Percentiles rank a stretch among this genome's conserved stretches.
phyloP scores from a whole-genome alignment of 2,797 vertebrate genomes.

The Perodicticus potto region DNA sequence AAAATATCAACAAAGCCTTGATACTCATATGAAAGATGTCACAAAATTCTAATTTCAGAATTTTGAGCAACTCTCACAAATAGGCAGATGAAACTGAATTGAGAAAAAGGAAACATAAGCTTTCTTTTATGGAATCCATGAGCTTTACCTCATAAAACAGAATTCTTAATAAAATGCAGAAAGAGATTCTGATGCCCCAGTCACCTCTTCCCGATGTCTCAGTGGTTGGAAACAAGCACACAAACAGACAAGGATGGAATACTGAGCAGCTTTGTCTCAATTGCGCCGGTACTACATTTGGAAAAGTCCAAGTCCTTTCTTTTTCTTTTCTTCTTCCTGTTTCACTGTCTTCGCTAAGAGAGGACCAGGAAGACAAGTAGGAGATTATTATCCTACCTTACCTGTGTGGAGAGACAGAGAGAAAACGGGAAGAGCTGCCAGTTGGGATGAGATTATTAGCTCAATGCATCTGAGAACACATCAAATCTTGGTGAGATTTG shows the following conservation, averaged over 20 bases:
- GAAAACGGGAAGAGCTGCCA: not conserved
- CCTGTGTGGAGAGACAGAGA: not conserved
- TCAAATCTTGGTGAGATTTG: not conserved
- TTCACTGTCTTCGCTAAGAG: not conserved
- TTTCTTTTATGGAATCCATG: not conserved
- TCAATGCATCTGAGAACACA: not conserved
- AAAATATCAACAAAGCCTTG: not conserved
- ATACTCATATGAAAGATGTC: not conserved
- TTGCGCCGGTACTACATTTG: not conserved
- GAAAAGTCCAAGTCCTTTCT: not conserved
- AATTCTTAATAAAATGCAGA: constrained; percentile 42
- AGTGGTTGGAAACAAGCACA: not conserved
- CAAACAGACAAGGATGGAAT: not conserved
- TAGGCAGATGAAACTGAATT: constrained; percentile 21
- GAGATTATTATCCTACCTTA: not conserved
- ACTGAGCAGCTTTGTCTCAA: not conserved
- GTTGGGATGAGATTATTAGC: not conserved
- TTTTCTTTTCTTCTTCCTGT: not conserved
- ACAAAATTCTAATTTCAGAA: not conserved
- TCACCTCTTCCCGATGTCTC: not conserved
- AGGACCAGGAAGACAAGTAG: not conserved
- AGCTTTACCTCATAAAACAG: constrained; percentile 9
- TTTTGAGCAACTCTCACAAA: not conserved
- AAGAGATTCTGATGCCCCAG: not conserved
- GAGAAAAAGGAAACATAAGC: not conserved